Percentiles rank a stretch among this genome's conserved stretches.
These are phyloP conservation scores for Delia radicum DNA, from an alignment of 1,140 invertebrate genomes.

Conservation along the genomic window DNA sequence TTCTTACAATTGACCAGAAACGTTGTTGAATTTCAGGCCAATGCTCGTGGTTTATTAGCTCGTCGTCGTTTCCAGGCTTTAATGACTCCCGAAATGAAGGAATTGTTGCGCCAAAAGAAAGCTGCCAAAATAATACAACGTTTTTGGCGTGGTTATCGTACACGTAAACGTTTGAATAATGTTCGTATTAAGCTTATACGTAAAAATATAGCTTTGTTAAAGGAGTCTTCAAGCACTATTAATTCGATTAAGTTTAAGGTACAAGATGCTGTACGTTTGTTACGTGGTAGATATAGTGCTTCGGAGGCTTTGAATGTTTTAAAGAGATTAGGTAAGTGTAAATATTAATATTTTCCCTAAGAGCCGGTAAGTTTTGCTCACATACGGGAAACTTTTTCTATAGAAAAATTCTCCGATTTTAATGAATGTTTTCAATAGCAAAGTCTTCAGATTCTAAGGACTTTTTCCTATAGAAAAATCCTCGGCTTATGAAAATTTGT, in stretches of 20 bases:
- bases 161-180: constrained; percentile 50
- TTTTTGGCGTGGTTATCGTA: constrained; percentile 64
- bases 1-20: constrained; percentile 33
- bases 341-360: too few relatives aligned
- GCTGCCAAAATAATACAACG: constrained; percentile 68
- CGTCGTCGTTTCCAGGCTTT: constrained; percentile 55
- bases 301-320: constrained; percentile 44
- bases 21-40: constrained; percentile 56
- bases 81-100: constrained; percentile 56
- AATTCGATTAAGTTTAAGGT: constrained; percentile 52
- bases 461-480: too few relatives aligned
- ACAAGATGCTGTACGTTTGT: constrained; percentile 39
- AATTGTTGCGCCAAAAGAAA: constrained; percentile 55
- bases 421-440: too few relatives aligned
- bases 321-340: constrained; percentile 40
- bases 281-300: constrained; percentile 44
- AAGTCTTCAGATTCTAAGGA: too few relatives aligned
- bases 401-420: too few relatives aligned
- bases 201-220: constrained; percentile 56
- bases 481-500: too few relatives aligned
- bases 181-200: constrained; percentile 56
- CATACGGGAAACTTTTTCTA: too few relatives aligned
- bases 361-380: too few relatives aligned
- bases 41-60: constrained; percentile 58
- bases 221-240: constrained; percentile 55